Conservation (phyloP, 2,888 invertebrate species). For the Pemphredon lugubris region DNA sequence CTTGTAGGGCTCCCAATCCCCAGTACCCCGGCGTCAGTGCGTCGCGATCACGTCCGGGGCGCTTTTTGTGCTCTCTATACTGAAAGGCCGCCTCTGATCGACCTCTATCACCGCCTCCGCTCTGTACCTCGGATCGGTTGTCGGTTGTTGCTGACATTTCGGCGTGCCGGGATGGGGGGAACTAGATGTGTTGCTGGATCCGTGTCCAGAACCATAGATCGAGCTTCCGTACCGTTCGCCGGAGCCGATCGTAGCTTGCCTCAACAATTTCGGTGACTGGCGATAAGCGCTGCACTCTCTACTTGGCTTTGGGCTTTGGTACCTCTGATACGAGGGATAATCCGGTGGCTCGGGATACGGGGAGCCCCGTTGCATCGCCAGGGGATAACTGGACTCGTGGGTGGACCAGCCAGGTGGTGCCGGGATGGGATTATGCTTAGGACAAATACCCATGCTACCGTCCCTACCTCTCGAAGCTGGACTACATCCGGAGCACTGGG, state of each 20-base stretch:
- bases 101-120: slow-evolving; percentile 86
- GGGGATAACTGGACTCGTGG: slow-evolving; percentile 68
- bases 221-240: slow-evolving; percentile 76
- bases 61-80: slow-evolving; percentile 92
- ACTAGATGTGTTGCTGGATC: slow-evolving; percentile 64
- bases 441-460: slow-evolving; percentile 67
- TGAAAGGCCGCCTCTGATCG: slow-evolving; percentile 85
- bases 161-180: slow-evolving; percentile 68
- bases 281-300: slow-evolving; percentile 47
- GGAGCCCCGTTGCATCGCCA: slow-evolving; percentile 45
- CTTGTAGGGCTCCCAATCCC: slow-evolving; percentile 84
- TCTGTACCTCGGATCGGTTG: slow-evolving; percentile 80
- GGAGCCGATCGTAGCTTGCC: slow-evolving; percentile 69
- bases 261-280: slow-evolving; percentile 56
- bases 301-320: slow-evolving; percentile 71
- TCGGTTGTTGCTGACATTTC: slow-evolving; percentile 53
- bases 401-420: slow-evolving; percentile 78
- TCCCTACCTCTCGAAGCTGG: slow-evolving; percentile 66
- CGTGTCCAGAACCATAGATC: slow-evolving; percentile 69
- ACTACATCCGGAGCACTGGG: slow-evolving; percentile 72
- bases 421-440: slow-evolving; percentile 74
- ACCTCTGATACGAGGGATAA: slow-evolving; percentile 71
- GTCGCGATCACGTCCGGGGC: slow-evolving; percentile 95
- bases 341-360: slow-evolving; percentile 68
- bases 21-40: slow-evolving; percentile 85